Percentiles rank a stretch among this genome's conserved stretches.
phyloP scores from a whole-genome alignment of 2,113 vertebrate species.

The Myiozetetes cayanensis region DNA sequence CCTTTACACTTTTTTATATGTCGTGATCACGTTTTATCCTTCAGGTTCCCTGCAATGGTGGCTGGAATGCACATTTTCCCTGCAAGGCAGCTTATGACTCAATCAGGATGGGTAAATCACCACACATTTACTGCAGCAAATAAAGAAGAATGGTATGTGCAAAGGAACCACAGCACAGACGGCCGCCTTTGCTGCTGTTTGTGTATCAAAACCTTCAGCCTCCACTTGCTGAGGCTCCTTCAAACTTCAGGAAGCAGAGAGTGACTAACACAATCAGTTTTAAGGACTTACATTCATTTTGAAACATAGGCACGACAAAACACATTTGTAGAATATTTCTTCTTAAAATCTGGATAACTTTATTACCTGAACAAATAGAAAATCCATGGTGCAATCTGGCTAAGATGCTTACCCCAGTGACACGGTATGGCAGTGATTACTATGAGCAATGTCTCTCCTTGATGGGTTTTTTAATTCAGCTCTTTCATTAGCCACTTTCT shows the following conservation, averaged over 20 bases:
- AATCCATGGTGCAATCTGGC: neutral
- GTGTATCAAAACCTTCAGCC: neutral
- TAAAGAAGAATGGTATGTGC: neutral
- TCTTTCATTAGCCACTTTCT: neutral
- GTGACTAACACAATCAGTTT: neutral
- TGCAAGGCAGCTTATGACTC: neutral
- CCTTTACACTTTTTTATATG: neutral
- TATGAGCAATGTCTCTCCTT: neutral
- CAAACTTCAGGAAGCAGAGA: neutral
- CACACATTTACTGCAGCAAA: neutral
- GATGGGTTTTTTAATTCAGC: neutral
- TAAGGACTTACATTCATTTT: neutral
- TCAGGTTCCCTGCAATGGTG: neutral
- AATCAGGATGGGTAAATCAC: neutral
- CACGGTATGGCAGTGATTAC: neutral
- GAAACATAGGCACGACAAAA: neutral
- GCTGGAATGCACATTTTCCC: neutral
- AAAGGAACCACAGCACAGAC: neutral
- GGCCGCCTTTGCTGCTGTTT: neutral
- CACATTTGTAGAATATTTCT: neutral
- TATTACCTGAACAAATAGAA: neutral
- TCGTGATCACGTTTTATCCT: neutral
- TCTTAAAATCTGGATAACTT: neutral
- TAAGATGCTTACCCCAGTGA: neutral
- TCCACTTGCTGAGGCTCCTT: neutral